phyloP scores from a whole-genome alignment of 2,888 invertebrate genomes.

The Stenurella melanura region DNA sequence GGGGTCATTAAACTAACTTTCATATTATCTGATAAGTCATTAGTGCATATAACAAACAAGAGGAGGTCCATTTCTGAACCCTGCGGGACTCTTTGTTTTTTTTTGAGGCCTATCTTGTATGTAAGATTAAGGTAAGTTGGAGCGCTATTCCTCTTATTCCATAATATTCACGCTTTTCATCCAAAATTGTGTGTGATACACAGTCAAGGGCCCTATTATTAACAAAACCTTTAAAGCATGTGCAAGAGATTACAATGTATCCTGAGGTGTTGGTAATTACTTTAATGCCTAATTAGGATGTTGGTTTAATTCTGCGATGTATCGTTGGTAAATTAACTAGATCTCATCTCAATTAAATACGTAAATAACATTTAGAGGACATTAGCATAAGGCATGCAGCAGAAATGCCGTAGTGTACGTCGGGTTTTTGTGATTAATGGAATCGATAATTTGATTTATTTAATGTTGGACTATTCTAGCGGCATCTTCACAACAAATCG shows the following conservation, averaged over 20 bases:
- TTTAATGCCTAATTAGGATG: conserved; percentile 24
- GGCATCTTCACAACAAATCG: conserved; percentile 28
- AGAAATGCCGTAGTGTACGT: conserved; percentile 21
- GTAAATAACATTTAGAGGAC: conserved; percentile 23
- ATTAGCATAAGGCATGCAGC: conserved; percentile 10
- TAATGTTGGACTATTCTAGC: conserved; percentile 42
- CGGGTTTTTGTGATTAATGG: conserved; percentile 51
- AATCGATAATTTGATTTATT: conserved; percentile 54
- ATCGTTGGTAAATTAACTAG: conserved; percentile 15
- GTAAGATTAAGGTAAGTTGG: no score
- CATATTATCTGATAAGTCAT: no score
- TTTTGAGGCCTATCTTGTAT: no score
- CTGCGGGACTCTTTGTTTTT: no score
- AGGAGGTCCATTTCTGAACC: no score
- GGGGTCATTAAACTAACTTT: no score
- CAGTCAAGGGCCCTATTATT: no score
- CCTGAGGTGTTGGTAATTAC: background rate
- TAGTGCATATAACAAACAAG: no score
- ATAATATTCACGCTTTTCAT: no score
- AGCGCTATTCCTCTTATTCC: no score
- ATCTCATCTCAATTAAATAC: conserved; percentile 27
- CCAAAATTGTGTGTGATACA: no score
- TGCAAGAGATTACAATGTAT: background rate
- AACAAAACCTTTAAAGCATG: background rate
- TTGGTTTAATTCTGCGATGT: conserved; percentile 2